These are phyloP conservation scores for Oreocharis arfaki DNA, from an alignment of 2,113 vertebrate genomes.

Conservation along the genomic window DNA sequence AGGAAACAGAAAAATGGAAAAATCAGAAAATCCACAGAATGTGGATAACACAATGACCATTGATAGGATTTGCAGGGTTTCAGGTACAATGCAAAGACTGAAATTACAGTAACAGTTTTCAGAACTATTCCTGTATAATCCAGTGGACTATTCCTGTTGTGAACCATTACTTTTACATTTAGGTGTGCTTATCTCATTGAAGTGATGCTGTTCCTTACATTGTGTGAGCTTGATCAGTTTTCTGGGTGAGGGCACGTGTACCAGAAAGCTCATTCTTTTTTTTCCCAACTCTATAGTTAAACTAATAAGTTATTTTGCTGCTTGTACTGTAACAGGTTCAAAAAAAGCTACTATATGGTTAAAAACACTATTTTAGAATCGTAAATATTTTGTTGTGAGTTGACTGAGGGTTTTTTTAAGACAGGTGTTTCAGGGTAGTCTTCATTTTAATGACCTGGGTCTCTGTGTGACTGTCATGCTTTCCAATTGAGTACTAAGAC, in stretches of 20 bases:
- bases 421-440: not conserved
- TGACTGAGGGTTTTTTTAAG: not conserved
- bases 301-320: not conserved
- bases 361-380: not conserved
- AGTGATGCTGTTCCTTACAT: not conserved
- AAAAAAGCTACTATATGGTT: not conserved
- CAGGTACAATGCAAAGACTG: not conserved
- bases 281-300: not conserved
- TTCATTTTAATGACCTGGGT: slow-evolving; percentile 15
- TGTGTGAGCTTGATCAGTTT: not conserved
- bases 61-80: not conserved
- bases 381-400: not conserved
- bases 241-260: not conserved
- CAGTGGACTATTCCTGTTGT: not conserved
- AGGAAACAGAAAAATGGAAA: not conserved
- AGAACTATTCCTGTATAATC: not conserved
- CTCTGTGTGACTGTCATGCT: not conserved
- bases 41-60: not conserved
- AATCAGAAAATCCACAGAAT: too few relatives aligned
- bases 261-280: not conserved
- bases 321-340: not conserved
- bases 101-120: not conserved
- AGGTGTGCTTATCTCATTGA: not conserved
- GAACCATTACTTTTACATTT: not conserved
- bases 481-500: not conserved